phyloP scores from a whole-genome alignment of 1,140 invertebrate species.

The Drosophila sturtevanti region DNA sequence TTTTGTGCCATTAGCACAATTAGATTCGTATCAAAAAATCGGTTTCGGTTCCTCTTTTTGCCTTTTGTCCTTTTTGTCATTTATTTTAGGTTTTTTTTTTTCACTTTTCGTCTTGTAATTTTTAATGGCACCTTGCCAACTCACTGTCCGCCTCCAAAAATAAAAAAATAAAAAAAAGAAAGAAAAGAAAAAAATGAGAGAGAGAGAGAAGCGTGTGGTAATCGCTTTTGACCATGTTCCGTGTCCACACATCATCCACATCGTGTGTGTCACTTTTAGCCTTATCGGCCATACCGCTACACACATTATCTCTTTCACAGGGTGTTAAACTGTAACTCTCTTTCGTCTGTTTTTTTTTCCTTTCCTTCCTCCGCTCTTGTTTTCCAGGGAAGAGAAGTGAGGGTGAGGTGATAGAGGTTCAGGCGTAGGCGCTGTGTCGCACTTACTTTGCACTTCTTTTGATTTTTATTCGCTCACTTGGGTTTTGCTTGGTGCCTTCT shows the following conservation, averaged over 20 bases:
- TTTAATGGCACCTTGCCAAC: slow-evolving; percentile 82
- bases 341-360: neutral
- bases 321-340: slow-evolving; percentile 81
- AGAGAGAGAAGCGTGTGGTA: slow-evolving; percentile 67
- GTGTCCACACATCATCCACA: slow-evolving; percentile 21
- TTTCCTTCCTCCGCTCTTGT: no score
- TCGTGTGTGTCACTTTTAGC: slow-evolving; percentile 76
- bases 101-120: slow-evolving; percentile 66
- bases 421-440: slow-evolving; percentile 46
- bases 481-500: slow-evolving; percentile 26
- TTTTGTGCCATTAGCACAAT: slow-evolving; percentile 79
- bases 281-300: slow-evolving; percentile 39
- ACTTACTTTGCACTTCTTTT: slow-evolving; percentile 33
- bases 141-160: slow-evolving; percentile 75
- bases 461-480: slow-evolving; percentile 32
- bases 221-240: slow-evolving; percentile 76
- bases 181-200: slow-evolving; percentile 29
- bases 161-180: slow-evolving; percentile 9
- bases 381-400: slow-evolving; percentile 42
- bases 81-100: slow-evolving; percentile 52
- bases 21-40: slow-evolving; percentile 79
- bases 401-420: neutral
- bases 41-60: slow-evolving; percentile 50
- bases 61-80: slow-evolving; percentile 76
- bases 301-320: slow-evolving; percentile 58